Percentiles rank a stretch among this genome's conserved stretches.
phyloP scores from a whole-genome alignment of 2,113 vertebrate species.

The Tympanuchus pallidicinctus region DNA sequence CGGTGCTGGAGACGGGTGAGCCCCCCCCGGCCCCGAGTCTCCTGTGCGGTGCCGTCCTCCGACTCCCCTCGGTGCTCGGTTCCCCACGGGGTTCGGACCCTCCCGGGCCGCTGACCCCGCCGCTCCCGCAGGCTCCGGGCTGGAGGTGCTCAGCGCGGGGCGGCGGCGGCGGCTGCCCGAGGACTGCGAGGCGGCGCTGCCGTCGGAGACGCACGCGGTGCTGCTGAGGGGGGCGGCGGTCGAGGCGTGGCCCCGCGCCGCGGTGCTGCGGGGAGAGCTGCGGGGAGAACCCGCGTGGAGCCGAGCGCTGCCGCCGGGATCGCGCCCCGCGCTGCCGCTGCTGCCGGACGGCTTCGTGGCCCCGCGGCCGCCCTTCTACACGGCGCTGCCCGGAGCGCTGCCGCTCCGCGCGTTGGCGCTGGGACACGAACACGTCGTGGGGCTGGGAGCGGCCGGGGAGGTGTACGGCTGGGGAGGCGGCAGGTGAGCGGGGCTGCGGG shows the following conservation, averaged over 20 bases:
- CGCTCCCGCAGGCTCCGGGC: conserved; percentile 17
- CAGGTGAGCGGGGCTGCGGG: conserved; percentile 75
- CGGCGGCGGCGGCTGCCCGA: not conserved
- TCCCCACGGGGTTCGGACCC: no score
- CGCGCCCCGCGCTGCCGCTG: conserved; percentile 68
- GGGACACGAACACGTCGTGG: conserved; percentile 83
- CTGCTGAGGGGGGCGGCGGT: conserved; percentile 67
- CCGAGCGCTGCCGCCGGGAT: not conserved
- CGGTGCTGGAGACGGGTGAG: conserved; percentile 69
- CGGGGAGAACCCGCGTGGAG: conserved; percentile 53
- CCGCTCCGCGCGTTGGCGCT: conserved; percentile 80
- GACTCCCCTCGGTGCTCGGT: not conserved
- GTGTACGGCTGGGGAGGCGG: conserved; percentile 89
- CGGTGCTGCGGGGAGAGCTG: not conserved
- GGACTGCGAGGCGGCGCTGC: conserved; percentile 78
- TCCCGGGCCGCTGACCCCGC: not conserved
- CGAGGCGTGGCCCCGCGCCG: conserved; percentile 41
- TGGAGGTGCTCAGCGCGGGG: conserved; percentile 69
- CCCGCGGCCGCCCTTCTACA: conserved; percentile 79
- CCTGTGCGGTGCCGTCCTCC: no score
- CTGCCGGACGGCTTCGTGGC: conserved; percentile 83
- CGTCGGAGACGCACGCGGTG: conserved; percentile 79
- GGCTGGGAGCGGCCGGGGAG: conserved; percentile 77
- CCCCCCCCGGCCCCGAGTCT: no score
- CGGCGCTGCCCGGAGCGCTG: conserved; percentile 72